Evolutionary conservation across 2,113 vertebrate genomes (phyloP), one percentile per base, ranked within the genome.

Genomic region (Mustela nigripes): DNA sequence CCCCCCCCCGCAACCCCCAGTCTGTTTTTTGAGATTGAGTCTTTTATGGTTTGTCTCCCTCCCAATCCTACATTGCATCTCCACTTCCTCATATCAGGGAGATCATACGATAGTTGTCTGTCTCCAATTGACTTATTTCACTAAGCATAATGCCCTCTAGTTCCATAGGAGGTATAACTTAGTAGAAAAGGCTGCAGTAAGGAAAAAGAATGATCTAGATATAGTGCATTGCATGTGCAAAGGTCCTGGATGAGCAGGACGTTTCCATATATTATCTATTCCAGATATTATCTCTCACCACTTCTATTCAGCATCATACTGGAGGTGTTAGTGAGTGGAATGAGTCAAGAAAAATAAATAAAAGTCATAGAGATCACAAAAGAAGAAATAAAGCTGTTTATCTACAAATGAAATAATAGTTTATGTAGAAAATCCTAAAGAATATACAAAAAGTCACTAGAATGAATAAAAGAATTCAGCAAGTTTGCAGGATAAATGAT

Each of bases 361-460:
- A 83, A 74, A 50, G 26, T 31, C n/a, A 90, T 28, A 65, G 15
- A 39, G 4, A 42, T 78, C 48, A 33, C 24, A 82, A 89, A 94
- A 94, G 65, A 89, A 74, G 67, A 56, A 95, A 95, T 76, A 56
- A 89, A 95, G 36, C 33, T 94, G 11, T 18, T 18, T 82, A 82
- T 73, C 88, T 42, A 71, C 42, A 50, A 88, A 94, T 39, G 12
- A 89, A 89, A 89, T 63, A 2, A 82, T 73, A 62, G 62, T 62
- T 42, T 89, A 53, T 12, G 12, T 50, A 89, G 42, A 26, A 94
- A 63, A 67, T 78, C 26, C 7, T 48, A 45, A 89, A 89, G 42
- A 95, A 84, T 39, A 45, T 58, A 45, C 78, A 48, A 85, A 78
- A 67, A 28, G 16, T 31, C 50, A 67, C 22, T 36, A 67, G 50